A percentile compares a stretch with the other conserved stretches of the same genome.
phyloP scores from a whole-genome alignment of 1,140 invertebrate genomes.

The Elymnias hypermnestra region DNA sequence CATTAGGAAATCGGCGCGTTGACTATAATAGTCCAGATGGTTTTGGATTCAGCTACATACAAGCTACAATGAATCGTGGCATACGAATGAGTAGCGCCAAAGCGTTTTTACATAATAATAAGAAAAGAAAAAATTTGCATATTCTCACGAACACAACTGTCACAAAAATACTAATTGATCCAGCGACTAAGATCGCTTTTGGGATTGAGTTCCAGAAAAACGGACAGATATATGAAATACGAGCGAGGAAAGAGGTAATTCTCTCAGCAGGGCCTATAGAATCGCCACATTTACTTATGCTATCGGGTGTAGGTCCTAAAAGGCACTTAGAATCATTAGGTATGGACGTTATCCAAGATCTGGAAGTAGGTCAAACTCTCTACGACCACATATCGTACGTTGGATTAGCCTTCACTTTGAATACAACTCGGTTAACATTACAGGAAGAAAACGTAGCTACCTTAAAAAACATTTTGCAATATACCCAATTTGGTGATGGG shows the following conservation, averaged over 20 bases:
- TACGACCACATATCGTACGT: conserved; percentile 86
- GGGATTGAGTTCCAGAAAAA: conserved; percentile 80
- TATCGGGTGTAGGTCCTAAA: conserved; percentile 87
- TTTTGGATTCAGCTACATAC: conserved; percentile 81
- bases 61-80: conserved; percentile 78
- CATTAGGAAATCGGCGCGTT: conserved; percentile 77
- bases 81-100: conserved; percentile 74
- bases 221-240: conserved; percentile 59
- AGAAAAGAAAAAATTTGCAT: conserved; percentile 80
- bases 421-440: conserved; percentile 62
- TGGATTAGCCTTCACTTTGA: conserved; percentile 78
- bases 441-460: conserved; percentile 67
- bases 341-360: conserved; percentile 80
- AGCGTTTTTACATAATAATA: conserved; percentile 77
- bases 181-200: conserved; percentile 76
- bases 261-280: conserved; percentile 85
- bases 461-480: conserved; percentile 64
- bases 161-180: conserved; percentile 80
- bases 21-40: conserved; percentile 82
- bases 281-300: conserved; percentile 87
- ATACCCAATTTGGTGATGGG: conserved; percentile 71
- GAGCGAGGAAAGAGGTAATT: conserved; percentile 82
- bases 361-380: conserved; percentile 82
- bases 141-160: conserved; percentile 77
- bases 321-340: conserved; percentile 80